phyloP scores from a whole-genome alignment of 1,140 invertebrate genomes.

The Pygmarrhopalites habei region DNA sequence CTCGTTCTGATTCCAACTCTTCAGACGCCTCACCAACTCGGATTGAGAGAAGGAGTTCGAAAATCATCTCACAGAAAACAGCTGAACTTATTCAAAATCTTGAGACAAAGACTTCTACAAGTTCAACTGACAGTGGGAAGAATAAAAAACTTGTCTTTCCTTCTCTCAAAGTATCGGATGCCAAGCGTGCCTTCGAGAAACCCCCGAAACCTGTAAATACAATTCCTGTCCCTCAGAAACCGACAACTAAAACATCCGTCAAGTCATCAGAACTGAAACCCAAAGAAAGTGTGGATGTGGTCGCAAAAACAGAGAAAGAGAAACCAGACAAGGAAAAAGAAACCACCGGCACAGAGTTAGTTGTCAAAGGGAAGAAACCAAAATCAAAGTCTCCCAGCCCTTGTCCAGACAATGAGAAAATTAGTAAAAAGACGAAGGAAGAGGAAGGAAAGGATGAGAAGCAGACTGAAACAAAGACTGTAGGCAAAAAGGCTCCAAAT shows the following conservation, averaged over 20 bases:
- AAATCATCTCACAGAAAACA: slow-evolving; percentile 38
- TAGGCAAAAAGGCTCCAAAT: background rate
- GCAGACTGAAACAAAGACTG: slow-evolving; percentile 3
- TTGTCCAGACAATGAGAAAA: background rate
- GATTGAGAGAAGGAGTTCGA: slow-evolving; percentile 35
- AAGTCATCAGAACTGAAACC: background rate
- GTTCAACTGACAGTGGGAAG: slow-evolving; percentile 7
- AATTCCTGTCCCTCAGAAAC: no score
- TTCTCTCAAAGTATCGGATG: slow-evolving; percentile 41
- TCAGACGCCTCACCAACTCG: slow-evolving; percentile 42
- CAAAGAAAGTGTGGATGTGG: no score
- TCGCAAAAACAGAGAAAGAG: no score
- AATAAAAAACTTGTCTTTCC: slow-evolving; percentile 39
- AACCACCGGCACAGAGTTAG: slow-evolving; percentile 11
- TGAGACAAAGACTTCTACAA: slow-evolving; percentile 32
- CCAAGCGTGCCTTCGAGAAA: slow-evolving; percentile 41
- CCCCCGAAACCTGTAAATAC: slow-evolving; percentile 22
- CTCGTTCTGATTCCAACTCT: slow-evolving; percentile 19
- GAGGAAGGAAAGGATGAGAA: background rate
- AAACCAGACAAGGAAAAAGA: slow-evolving; percentile 11
- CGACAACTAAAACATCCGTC: no score
- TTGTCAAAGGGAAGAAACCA: slow-evolving; percentile 15
- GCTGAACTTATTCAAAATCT: slow-evolving; percentile 40
- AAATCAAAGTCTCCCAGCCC: slow-evolving; percentile 25
- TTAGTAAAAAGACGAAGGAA: background rate